Base-by-base conservation (phyloP, 1,140 invertebrate genomes). In the Brachionus paranguensis region DNA sequence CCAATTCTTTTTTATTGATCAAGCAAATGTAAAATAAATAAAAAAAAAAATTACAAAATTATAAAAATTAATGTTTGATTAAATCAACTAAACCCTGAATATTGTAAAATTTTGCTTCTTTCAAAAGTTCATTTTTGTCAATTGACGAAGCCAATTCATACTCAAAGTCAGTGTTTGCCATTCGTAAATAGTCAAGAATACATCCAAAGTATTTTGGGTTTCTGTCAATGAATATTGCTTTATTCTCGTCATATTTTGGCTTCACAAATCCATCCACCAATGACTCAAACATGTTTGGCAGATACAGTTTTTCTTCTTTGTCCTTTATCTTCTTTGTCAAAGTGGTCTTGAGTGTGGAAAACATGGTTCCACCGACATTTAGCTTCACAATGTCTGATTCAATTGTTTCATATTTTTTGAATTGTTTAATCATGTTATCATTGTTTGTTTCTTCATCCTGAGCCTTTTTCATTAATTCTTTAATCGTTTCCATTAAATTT, bases 31-130 rank as follows among this genome's bases (percentile, higher is more conserved):
- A n/a, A n/a, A n/a, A n/a, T n/a, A 24, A 24, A 24, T 1, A 24
- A 24, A 24, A 24, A 1, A 24, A 24, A 24, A 24, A 24, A 0
- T 24, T 1, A 24, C 0, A 33, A 3, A 33, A 33, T 33, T 1
- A 33, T 5, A n/a, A 68, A 24, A 7, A 14, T 27, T 7, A 12
- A 8, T 5, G 7, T 27, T 47, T 45, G 27, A 33, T 76, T 47
- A 47, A 6, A 41, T 60, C 76, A 29, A 60, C 29, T 37, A 78
- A 47, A 17, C 53, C 53, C 60, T 78, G 50, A 60, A 78, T 60
- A 60, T 78, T 78, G 29, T 60, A 78, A 60, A 50, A 78, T 20
- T 78, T 78, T 7, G 76, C 76, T 41, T 78, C 76, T n/a, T 41
- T 78, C 41, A 20, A 37, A 11, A 78, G 37, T 14, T 78, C 29